Conservation (phyloP, 2,113 vertebrate genomes). For the Sylvicapra grimmia region DNA sequence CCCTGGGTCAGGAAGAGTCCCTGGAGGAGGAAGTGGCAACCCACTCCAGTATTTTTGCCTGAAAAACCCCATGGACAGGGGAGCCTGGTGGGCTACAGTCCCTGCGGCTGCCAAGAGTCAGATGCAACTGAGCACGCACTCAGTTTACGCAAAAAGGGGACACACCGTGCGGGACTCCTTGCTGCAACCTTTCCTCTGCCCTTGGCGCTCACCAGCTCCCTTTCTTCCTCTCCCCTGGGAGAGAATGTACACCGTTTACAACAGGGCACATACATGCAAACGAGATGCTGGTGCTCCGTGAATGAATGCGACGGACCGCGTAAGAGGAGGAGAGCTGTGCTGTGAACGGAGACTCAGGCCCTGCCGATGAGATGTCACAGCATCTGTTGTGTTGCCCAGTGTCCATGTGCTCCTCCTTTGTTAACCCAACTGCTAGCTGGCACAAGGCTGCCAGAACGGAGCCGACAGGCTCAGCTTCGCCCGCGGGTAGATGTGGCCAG, state of each 20-base stretch:
- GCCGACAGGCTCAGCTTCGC: neutral
- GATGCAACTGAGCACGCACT: neutral
- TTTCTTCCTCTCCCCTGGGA: neutral
- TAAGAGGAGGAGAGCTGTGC: neutral
- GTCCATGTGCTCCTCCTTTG: rapidly evolving
- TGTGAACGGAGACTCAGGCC: neutral
- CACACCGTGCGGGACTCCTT: rapidly evolving
- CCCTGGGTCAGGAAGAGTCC: neutral
- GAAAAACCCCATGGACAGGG: neutral
- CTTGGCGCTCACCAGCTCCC: neutral
- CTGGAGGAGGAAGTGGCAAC: neutral
- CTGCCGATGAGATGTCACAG: too few species aligned
- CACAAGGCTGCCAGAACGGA: neutral
- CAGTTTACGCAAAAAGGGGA: neutral
- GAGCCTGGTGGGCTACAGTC: neutral
- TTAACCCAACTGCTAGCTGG: too few species aligned
- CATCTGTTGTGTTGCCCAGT: neutral
- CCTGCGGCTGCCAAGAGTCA: neutral
- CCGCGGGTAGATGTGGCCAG: rapidly evolving
- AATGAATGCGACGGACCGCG: neutral
- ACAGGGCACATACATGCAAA: too few species aligned
- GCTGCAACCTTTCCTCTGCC: neutral
- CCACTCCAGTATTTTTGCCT: neutral
- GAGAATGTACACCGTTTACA: neutral
- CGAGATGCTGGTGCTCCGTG: neutral